Percentiles rank a stretch among this genome's conserved stretches.
phyloP scores from a whole-genome alignment of 2,797 vertebrate genomes.

The Cercopithecus hamlyni region DNA sequence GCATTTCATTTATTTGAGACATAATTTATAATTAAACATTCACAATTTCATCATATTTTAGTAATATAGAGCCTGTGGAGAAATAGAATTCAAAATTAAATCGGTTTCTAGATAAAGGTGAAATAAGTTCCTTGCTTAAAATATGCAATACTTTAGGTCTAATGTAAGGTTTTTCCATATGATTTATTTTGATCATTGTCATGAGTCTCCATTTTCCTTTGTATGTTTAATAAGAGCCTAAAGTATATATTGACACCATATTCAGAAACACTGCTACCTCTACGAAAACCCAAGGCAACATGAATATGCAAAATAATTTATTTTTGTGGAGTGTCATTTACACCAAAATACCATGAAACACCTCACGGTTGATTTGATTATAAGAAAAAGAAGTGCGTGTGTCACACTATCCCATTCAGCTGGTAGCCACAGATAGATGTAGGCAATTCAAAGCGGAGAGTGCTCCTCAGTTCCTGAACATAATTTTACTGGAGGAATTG shows the following conservation, averaged over 20 bases:
- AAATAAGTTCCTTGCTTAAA: slow-evolving; percentile 40
- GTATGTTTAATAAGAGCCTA: neutral
- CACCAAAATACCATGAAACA: slow-evolving; percentile 39
- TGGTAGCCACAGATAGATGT: neutral
- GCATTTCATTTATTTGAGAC: neutral
- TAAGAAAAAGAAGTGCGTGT: slow-evolving; percentile 26
- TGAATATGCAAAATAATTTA: neutral
- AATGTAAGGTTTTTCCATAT: neutral
- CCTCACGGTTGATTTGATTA: slow-evolving; percentile 41
- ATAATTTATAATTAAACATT: neutral
- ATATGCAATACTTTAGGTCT: neutral
- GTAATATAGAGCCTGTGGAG: neutral
- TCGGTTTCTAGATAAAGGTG: slow-evolving; percentile 17
- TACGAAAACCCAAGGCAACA: neutral
- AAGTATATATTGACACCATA: neutral
- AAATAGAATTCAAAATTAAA: slow-evolving; percentile 23
- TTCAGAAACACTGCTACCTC: neutral
- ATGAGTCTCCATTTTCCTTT: neutral
- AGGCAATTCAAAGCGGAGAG: neutral
- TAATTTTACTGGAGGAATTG: neutral
- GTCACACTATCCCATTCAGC: neutral
- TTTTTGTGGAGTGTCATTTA: slow-evolving; percentile 29
- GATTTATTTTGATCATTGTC: neutral
- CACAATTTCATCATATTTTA: slow-evolving; percentile 32
- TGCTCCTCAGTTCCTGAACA: slow-evolving; percentile 5